Evolutionary conservation across 2,888 invertebrate species (phyloP).

Genomic region (Punctoribates punctum): DNA sequence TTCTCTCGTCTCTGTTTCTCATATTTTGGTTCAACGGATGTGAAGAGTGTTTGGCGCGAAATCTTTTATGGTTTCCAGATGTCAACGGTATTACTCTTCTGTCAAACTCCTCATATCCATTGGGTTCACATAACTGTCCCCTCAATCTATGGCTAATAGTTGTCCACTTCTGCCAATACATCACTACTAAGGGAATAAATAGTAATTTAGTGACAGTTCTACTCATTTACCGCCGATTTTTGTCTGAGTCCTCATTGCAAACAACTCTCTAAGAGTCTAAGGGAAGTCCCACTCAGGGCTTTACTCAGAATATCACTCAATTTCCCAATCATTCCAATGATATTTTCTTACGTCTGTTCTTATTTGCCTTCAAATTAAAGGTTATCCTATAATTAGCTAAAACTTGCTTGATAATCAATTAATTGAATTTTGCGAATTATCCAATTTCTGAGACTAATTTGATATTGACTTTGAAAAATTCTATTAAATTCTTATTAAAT

Average conservation of each 20-base stretch:
- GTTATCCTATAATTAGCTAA: too few species aligned
- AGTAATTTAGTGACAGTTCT: background rate
- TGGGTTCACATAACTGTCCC: background rate
- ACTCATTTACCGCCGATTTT: background rate
- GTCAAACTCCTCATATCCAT: background rate
- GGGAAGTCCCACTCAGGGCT: background rate
- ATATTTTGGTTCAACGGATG: background rate
- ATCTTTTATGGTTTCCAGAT: background rate
- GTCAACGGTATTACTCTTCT: background rate
- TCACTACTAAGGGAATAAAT: background rate
- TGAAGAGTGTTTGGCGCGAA: constrained; percentile 10
- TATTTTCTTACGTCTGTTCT: too few species aligned
- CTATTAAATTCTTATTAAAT: too few species aligned
- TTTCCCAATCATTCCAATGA: too few species aligned
- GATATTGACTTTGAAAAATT: too few species aligned
- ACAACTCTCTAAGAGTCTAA: background rate
- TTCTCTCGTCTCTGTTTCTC: too few species aligned
- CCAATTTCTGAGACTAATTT: too few species aligned
- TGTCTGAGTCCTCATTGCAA: background rate
- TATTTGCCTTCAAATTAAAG: too few species aligned
- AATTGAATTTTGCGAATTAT: too few species aligned
- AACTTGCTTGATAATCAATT: too few species aligned
- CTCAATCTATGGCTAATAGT: constrained; percentile 8
- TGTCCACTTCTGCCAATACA: constrained; percentile 13
- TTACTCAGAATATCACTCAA: background rate